Evolutionary conservation across 2,797 vertebrate species (phyloP).

Genomic region (Aplochiton taeniatus): DNA sequence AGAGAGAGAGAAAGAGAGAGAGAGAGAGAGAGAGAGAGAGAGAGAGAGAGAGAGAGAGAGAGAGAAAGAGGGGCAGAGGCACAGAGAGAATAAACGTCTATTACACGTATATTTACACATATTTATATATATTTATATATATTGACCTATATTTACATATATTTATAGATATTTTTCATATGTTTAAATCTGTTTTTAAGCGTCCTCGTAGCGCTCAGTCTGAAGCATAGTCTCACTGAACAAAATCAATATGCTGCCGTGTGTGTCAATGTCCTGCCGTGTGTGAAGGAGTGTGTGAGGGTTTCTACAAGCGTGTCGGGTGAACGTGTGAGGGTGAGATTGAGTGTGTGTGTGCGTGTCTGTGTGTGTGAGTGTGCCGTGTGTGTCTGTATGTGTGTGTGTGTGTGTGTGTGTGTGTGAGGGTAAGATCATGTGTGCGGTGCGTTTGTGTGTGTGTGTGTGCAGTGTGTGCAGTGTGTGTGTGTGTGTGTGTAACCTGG

Average conservation of each 20-base stretch:
- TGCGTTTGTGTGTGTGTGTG: slow-evolving; percentile 7
- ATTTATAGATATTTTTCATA: too few species aligned
- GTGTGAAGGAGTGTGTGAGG: background rate
- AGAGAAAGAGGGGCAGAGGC: too few species aligned
- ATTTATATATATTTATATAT: too few species aligned
- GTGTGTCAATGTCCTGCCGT: slow-evolving; percentile 49
- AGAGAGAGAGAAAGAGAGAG: background rate
- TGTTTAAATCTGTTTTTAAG: too few species aligned
- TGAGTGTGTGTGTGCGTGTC: too few species aligned
- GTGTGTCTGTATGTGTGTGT: slow-evolving; percentile 24
- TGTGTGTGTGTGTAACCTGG: background rate
- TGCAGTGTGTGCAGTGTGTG: slow-evolving; percentile 13
- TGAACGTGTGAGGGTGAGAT: slow-evolving; percentile 9
- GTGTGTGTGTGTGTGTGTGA: slow-evolving; percentile 39
- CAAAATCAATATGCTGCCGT: slow-evolving; percentile 79
- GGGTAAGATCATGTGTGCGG: too few species aligned
- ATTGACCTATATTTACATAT: too few species aligned
- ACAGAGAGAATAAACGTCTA: slow-evolving; percentile 4
- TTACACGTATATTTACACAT: too few species aligned
- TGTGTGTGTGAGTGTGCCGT: background rate
- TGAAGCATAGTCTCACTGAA: slow-evolving; percentile 74
- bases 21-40: background rate
- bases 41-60: background rate
- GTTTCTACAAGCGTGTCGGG: slow-evolving; percentile 16
- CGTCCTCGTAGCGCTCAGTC: slow-evolving; percentile 51